Evolutionary conservation across 2,888 invertebrate species (phyloP), one percentile per base, ranked within the genome.

Genomic region (Drosophila falleni): DNA sequence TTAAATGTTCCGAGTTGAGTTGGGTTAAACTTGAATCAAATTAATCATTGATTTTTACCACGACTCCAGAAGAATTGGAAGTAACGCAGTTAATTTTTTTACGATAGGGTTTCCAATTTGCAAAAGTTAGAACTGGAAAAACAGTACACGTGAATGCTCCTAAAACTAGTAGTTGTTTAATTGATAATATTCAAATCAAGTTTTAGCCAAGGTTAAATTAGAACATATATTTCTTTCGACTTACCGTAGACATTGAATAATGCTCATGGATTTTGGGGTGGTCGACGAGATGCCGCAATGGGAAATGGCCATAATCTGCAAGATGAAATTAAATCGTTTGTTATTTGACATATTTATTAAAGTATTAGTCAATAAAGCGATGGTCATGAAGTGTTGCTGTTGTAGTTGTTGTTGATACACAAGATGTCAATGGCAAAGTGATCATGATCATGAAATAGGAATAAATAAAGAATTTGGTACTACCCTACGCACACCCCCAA

Each of bases 171-270:
- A 31, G 31, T 31, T 10, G 31, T 31, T 10, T 31, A 9, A 31
- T 8, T 10, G 37, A 55, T 46, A 47, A 16, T 39, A 46, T 41
- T 51, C 37, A 26, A 42, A n/a, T 10, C 19, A 41, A 41, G 41
- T 9, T 19, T 13, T 15, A 11, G 33, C 39, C n/a, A 9, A 56
- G 15, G 35, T 47, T 42, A 13, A 5, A 16, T 33, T 11, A 10
- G 19, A 33, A 1, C 16, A 11, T 13, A 10, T n/a, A 11, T 46
- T 5, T 11, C 3, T 10, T 23, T 23, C 66, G 66, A 86, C 93
- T 93, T 92, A 96, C 95, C 95, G 96, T 83, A 97, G 94, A 93
- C 97, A 97, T 91, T 97, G 96, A 81, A 96, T 93, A 78, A 97
- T 96, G 92, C 96, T 96, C 93, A 97, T 95, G 75, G 94, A 93